Percentiles rank a stretch among this genome's conserved stretches.
phyloP scores from a whole-genome alignment of 2,797 vertebrate species.

The Xiphorhynchus erythropygius region DNA sequence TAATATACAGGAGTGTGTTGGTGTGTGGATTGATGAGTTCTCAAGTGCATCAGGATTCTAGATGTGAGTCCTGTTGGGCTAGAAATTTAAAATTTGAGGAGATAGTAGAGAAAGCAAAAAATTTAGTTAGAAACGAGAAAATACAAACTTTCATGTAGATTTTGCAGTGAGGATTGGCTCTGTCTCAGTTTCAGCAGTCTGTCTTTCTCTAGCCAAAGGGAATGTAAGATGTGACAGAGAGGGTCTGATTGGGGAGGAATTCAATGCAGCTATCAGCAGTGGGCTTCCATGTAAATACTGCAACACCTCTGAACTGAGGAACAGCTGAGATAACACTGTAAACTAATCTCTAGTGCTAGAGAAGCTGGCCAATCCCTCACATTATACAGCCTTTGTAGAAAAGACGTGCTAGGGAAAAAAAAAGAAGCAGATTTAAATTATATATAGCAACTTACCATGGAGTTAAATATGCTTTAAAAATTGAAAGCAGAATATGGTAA shows the following conservation, averaged over 20 bases:
- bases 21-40: neutral
- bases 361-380: slow-evolving; percentile 25
- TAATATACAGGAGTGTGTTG: neutral
- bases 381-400: slow-evolving; percentile 8
- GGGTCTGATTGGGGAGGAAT: slow-evolving; percentile 55
- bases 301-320: slow-evolving; percentile 65
- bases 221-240: slow-evolving; percentile 38
- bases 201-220: neutral
- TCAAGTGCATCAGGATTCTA: neutral
- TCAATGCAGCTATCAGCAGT: slow-evolving; percentile 61
- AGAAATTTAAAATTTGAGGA: neutral
- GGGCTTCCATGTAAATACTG: slow-evolving; percentile 73
- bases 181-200: neutral
- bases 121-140: neutral
- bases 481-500: neutral
- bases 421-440: neutral
- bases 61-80: neutral
- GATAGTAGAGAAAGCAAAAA: neutral
- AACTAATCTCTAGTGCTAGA: slow-evolving; percentile 66
- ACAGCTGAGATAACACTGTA: slow-evolving; percentile 78
- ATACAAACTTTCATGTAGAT: neutral
- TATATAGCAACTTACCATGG: neutral
- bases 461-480: neutral
- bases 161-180: neutral
- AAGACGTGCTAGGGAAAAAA: neutral